phyloP scores from a whole-genome alignment of 2,888 invertebrate species.

The Rhamnusium bicolor region DNA sequence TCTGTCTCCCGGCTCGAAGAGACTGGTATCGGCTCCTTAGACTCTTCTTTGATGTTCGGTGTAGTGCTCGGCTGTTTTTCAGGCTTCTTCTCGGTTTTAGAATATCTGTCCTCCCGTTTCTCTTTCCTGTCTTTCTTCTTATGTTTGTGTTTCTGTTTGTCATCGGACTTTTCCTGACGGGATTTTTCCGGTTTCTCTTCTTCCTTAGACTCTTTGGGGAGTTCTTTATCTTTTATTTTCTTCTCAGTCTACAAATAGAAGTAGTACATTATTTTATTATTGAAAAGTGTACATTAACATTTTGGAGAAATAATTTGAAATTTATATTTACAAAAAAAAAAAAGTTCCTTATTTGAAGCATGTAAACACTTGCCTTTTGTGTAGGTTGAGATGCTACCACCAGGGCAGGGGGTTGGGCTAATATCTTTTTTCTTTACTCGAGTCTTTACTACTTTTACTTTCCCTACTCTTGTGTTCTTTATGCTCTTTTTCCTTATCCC shows the following conservation, averaged over 20 bases:
- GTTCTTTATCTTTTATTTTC: conserved; percentile 73
- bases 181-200: conserved; percentile 64
- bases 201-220: conserved; percentile 65
- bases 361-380: conserved; percentile 49
- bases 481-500: conserved; percentile 66
- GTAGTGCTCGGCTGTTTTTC: conserved; percentile 44
- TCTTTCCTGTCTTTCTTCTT: conserved; percentile 73
- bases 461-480: conserved; percentile 75
- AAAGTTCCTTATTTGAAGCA: too few relatives aligned
- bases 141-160: conserved; percentile 73
- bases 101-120: conserved; percentile 75
- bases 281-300: too few relatives aligned
- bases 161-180: conserved; percentile 63
- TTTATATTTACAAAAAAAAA: too few relatives aligned
- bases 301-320: too few relatives aligned
- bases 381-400: conserved; percentile 40
- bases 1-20: conserved; percentile 51
- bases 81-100: conserved; percentile 55
- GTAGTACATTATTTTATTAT: too few relatives aligned
- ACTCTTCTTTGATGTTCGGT: conserved; percentile 35
- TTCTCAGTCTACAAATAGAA: conserved; percentile 70
- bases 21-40: conserved; percentile 32
- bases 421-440: conserved; percentile 47
- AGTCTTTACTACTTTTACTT: conserved; percentile 62
- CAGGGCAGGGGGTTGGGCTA: conserved; percentile 42